phyloP scores from a whole-genome alignment of 2,797 vertebrate species.

The Heliangelus exortis region DNA sequence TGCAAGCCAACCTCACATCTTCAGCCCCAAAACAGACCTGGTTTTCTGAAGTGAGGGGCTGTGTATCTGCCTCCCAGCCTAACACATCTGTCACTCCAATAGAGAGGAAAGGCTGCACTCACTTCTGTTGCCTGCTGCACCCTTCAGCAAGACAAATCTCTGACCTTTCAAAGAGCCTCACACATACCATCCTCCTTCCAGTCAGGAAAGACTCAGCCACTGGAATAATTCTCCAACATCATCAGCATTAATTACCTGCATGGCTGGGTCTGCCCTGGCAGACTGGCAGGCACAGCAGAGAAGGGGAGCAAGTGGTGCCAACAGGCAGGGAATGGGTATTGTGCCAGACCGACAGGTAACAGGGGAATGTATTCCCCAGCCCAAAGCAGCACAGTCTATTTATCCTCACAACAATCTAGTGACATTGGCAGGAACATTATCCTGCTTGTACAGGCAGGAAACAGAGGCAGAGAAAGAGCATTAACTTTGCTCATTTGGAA shows the following conservation, averaged over 20 bases:
- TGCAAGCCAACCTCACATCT: background rate
- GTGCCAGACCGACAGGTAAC: background rate
- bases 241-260: background rate
- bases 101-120: background rate
- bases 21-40: background rate
- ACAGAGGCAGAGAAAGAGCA: background rate
- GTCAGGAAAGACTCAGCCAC: background rate
- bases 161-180: background rate
- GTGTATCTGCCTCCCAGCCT: background rate
- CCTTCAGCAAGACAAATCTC: background rate
- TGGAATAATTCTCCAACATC: background rate
- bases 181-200: background rate
- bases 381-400: background rate
- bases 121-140: background rate
- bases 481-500: background rate
- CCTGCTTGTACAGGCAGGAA: background rate
- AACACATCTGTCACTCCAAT: background rate
- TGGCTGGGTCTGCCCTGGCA: background rate
- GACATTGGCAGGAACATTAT: background rate
- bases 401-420: background rate
- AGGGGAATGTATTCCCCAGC: background rate
- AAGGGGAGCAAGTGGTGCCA: background rate
- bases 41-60: background rate
- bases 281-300: background rate
- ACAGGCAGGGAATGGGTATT: accelerated